Evolutionary conservation across 2,797 vertebrate species (phyloP).

Genomic region (Sparidentex hasta): DNA sequence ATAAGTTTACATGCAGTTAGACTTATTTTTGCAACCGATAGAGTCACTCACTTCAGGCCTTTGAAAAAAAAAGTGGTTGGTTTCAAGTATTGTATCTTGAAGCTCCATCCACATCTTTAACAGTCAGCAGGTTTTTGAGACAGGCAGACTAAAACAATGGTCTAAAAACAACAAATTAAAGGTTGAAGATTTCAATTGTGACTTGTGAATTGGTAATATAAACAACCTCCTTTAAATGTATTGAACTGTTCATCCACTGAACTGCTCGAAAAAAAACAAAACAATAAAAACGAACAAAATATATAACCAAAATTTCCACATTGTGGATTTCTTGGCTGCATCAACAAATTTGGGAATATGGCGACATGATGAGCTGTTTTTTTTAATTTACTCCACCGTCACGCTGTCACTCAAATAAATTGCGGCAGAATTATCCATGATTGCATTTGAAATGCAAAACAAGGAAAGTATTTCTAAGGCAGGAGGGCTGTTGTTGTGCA

Average conservation of each 20-base stretch:
- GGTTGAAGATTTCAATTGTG: not conserved
- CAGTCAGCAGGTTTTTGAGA: not conserved
- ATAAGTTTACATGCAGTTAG: no score
- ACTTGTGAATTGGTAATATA: constrained; percentile 5
- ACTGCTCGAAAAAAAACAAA: not conserved
- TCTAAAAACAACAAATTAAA: not conserved
- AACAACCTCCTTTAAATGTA: not conserved
- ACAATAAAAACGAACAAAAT: no score
- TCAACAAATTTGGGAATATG: constrained; percentile 54
- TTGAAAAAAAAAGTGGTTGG: no score
- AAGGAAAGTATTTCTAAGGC: constrained; percentile 65
- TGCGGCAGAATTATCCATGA: constrained; percentile 79
- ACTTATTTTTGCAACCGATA: no score
- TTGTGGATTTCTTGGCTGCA: constrained; percentile 36
- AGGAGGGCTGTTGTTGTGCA: constrained; percentile 51
- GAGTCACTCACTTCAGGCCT: no score
- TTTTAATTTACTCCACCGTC: constrained; percentile 56
- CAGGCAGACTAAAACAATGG: not conserved
- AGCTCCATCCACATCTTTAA: no score
- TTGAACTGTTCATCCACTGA: not conserved
- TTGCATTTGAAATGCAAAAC: constrained; percentile 88
- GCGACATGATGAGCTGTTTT: constrained; percentile 66
- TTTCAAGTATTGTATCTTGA: no score
- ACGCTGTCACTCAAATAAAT: constrained; percentile 82
- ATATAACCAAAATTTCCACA: constrained; percentile 13